Conservation (phyloP, 2,888 invertebrate genomes). For the Macroteleia sp. region DNA sequence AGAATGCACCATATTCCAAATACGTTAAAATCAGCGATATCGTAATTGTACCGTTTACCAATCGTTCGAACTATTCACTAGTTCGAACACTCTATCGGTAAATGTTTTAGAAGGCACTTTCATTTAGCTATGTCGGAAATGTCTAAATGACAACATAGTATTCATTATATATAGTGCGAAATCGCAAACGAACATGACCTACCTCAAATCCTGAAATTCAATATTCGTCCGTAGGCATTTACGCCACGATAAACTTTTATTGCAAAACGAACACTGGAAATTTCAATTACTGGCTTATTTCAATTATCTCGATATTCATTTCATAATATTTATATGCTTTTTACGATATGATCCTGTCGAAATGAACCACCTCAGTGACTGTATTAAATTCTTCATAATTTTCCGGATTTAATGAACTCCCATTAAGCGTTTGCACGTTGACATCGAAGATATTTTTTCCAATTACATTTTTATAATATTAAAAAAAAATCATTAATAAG, state of each 20-base stretch:
- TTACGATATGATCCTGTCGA: constrained; percentile 8
- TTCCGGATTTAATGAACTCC: background rate
- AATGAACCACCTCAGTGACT: constrained; percentile 24
- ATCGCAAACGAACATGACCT: background rate
- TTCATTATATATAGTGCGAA: constrained; percentile 29
- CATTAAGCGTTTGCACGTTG: background rate
- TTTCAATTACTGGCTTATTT: constrained; percentile 40
- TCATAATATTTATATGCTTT: constrained; percentile 26
- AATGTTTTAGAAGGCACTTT: too few species aligned
- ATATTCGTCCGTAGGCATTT: constrained; percentile 37
- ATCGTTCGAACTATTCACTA: constrained; percentile 40
- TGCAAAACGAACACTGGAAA: constrained; percentile 32
- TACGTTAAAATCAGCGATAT: constrained; percentile 64
- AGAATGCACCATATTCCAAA: constrained; percentile 20
- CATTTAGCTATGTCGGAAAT: constrained; percentile 25
- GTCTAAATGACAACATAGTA: constrained; percentile 27
- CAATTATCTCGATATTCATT: constrained; percentile 40
- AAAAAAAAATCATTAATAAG: too few species aligned
- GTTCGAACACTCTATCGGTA: background rate
- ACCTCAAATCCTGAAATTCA: constrained; percentile 19
- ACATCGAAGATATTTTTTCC: background rate
- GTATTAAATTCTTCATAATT: constrained; percentile 22
- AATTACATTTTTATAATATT: too few species aligned
- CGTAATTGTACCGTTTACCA: constrained; percentile 65
- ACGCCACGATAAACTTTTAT: constrained; percentile 37